Evolutionary conservation across 2,797 vertebrate species (phyloP), one percentile per base, ranked within the genome.

Genomic region (Picus viridis): DNA sequence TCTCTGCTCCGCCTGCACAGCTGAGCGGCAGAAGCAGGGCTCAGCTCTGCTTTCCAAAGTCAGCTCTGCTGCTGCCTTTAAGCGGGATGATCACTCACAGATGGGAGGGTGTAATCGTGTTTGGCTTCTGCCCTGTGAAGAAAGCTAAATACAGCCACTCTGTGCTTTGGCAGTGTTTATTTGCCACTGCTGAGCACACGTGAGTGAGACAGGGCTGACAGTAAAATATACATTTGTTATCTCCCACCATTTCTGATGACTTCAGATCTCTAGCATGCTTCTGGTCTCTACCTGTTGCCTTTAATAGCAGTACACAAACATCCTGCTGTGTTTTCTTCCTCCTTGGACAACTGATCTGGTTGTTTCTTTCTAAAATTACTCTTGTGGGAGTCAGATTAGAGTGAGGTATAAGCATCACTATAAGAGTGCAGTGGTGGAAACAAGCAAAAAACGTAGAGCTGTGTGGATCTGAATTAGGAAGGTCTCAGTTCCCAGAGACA

Each of bases 41-140:
- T 86, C 57, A 27, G 19, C 2, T 82, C 45, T 49, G 29, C 9
- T 10, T 57, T 89, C 63, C n/a, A 3, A 32, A 91, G 64, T n/a
- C 78, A 73, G 83, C 45, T 67, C 77, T 83, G 75, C 71, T 84
- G 90, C 81, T 86, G 64, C 23, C 29, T 76, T 88, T 56, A 71
- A 92, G 69, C 13, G 43, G 7, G 39, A 51, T 69, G 75, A 87
- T 93, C 51, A 23, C 70, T 92, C 89, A 34, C 79, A 94, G 69
- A 95, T 77, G 86, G 75, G 75, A 89, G 62, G 32, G 18, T 89
- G 70, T 76, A 56, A 26, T 73, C 81, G 8, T 54, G 51, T 56
- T 94, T 86, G 67, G 58, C 86, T 71, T 51, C 62, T 62, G 45
- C 32, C 58, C 73, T 4, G 0, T 30, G 24, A 92, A 91, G 74